phyloP scores from a whole-genome alignment of 2,113 vertebrate species.

The Nymphicus hollandicus region DNA sequence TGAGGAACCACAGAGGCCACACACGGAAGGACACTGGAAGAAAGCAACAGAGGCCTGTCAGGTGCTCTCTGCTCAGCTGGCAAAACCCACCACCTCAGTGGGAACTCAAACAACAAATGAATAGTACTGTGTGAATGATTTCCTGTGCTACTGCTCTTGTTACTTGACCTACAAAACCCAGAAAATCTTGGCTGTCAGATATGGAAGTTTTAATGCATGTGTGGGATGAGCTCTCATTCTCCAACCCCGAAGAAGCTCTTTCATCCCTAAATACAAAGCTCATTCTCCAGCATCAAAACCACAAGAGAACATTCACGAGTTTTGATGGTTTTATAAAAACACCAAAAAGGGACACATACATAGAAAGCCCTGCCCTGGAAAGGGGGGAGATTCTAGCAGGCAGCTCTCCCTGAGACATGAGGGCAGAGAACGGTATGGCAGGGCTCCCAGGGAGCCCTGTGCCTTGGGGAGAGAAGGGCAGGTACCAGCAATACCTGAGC shows the following conservation, averaged over 20 bases:
- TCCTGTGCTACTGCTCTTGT: not conserved
- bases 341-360: not conserved
- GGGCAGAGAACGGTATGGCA: not conserved
- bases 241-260: not conserved
- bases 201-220: not conserved
- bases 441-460: not conserved
- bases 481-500: not conserved
- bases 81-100: accelerated
- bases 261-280: not conserved
- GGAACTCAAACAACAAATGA: not conserved
- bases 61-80: not conserved
- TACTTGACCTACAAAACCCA: not conserved
- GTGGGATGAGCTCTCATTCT: not conserved
- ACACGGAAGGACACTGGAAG: not conserved
- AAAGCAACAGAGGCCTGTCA: not conserved
- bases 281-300: not conserved
- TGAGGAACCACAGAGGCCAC: not conserved
- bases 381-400: not conserved
- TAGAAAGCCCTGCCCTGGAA: not conserved
- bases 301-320: accelerated
- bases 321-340: not conserved
- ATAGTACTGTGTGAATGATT: not conserved
- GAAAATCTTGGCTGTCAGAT: not conserved
- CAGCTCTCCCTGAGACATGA: not conserved
- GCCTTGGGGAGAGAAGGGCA: not conserved